phyloP scores from a whole-genome alignment of 37 sponge, comb jelly and placozoan genomes.

The Eunapius fragilis region DNA sequence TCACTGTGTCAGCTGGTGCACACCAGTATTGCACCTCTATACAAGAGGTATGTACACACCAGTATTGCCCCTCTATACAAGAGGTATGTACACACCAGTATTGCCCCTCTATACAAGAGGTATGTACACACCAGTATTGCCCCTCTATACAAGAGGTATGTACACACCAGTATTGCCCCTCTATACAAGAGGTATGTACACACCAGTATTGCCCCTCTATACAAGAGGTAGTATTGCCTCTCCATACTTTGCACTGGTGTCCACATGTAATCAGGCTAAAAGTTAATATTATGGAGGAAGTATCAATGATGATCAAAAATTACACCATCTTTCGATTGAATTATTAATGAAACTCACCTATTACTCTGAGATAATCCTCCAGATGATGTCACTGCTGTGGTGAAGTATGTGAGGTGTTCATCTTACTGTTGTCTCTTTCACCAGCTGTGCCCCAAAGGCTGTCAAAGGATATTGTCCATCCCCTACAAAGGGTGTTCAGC shows the following conservation, averaged over 20 bases:
- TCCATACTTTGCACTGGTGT: no score
- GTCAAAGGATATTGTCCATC: slow-evolving; percentile 30
- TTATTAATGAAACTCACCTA: slow-evolving; percentile 3
- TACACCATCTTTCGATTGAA: slow-evolving; percentile 39
- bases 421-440: background rate
- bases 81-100: slow-evolving; percentile 21
- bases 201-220: slow-evolving; percentile 72
- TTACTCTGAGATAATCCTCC: slow-evolving; percentile 1
- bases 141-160: background rate
- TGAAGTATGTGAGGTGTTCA: no score
- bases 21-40: slow-evolving; percentile 72
- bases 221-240: slow-evolving; percentile 53
- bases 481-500: slow-evolving; percentile 5
- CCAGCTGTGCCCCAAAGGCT: slow-evolving; percentile 50
- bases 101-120: background rate
- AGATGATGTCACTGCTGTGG: background rate
- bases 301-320: slow-evolving; percentile 19
- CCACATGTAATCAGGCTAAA: no score
- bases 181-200: no score
- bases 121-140: no score
- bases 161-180: background rate
- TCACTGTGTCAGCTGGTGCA: slow-evolving; percentile 66
- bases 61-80: slow-evolving; percentile 22
- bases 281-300: background rate
- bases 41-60: slow-evolving; percentile 51